Evolutionary conservation across 2,888 invertebrate species (phyloP).

Genomic region (Minunthozetes semirufus): DNA sequence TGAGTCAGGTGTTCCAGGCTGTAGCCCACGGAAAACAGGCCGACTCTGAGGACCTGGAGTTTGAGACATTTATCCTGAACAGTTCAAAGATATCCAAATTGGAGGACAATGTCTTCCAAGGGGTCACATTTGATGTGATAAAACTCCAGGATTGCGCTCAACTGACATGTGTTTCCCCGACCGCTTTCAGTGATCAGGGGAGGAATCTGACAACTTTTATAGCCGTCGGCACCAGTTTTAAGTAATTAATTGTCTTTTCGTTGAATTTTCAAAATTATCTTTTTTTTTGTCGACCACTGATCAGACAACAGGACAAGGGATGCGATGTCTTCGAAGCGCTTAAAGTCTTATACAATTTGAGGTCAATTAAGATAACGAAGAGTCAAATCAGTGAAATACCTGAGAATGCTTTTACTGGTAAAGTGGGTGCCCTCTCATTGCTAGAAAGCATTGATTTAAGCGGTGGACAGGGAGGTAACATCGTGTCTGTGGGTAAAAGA

Average conservation of each 20-base stretch:
- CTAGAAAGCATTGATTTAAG: neutral
- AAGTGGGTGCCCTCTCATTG: neutral
- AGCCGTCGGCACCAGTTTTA: neutral
- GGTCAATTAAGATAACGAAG: neutral
- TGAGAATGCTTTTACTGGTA: neutral
- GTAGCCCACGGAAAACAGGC: neutral
- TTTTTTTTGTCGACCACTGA: neutral
- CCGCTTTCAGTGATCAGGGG: neutral
- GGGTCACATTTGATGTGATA: neutral
- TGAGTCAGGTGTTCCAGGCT: neutral
- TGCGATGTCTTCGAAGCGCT: neutral
- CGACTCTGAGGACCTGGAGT: neutral
- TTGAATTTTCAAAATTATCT: neutral
- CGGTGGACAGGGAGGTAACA: constrained; percentile 6
- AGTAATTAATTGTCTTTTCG: neutral
- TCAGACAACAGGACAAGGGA: neutral
- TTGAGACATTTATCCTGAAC: neutral
- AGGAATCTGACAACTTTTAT: neutral
- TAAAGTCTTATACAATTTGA: neutral
- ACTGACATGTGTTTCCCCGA: neutral
- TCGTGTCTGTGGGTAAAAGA: neutral
- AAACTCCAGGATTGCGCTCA: neutral
- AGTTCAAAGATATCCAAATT: neutral
- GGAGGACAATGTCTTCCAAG: neutral
- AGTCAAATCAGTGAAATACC: constrained; percentile 18